Base-by-base conservation (phyloP, 2,888 invertebrate genomes). In the Neoascia interrupta region DNA sequence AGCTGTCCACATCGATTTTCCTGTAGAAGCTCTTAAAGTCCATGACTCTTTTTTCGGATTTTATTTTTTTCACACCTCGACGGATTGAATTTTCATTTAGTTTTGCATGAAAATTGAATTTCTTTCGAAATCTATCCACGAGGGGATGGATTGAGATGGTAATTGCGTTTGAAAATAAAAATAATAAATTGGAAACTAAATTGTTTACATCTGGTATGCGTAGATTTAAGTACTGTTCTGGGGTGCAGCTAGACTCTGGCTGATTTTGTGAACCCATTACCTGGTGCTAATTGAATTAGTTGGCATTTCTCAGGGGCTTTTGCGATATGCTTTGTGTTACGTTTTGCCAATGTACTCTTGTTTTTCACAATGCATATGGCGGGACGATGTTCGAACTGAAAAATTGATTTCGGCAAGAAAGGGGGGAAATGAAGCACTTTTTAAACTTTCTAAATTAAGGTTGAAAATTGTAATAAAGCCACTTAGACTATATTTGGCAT, bases 21-120 rank as follows among this genome's bases (percentile, higher is more conserved):
- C 85, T 86, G 75, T 87, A 87, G 31, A 87, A 81, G 82, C 85
- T 86, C 66, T 84, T 84, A 47, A 87, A 84, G 82, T 87, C 87
- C 87, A 87, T 86, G n/a, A 61, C 56, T 63, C n/a, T 31, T 31
- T 31, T n/a, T 5, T 31, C 31, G n/a, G n/a, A n/a, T n/a, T n/a
- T n/a, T n/a, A n/a, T n/a, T 6, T 2, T 31, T 21, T 18, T 28
- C 45, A 11, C 43, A 39, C 43, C 23, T 26, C 23, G 23, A 23
- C 23, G 58, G 49, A 74, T 49, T 34, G 53, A 45, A 51, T 69
- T 68, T 43, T 58, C 63, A 69, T 63, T 51, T 64, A 43, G 36
- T 16, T 13, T 31, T 10, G 1, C 54, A 56, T 74, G 41, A 69
- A 56, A 64, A 63, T 53, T 31, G 56, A 45, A 23, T 43, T n/a